A percentile compares a stretch with the other conserved stretches of the same genome.
These are phyloP conservation scores for Epicampocera succincta DNA, from an alignment of 2,888 invertebrate species.

Conservation along the genomic window DNA sequence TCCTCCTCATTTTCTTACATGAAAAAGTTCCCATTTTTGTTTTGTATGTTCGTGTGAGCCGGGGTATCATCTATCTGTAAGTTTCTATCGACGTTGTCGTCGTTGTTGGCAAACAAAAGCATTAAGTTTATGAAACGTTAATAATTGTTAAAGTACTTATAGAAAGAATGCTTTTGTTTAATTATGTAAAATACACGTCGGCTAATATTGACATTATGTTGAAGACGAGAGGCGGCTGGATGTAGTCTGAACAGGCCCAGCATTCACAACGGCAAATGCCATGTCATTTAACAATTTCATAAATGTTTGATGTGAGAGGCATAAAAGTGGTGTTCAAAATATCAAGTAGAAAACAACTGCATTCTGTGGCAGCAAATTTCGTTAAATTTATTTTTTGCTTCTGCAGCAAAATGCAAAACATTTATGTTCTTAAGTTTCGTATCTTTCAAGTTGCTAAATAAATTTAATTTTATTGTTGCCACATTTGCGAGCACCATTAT, in stretches of 20 bases:
- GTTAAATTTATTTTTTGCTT: no score
- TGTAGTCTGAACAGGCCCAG: not conserved
- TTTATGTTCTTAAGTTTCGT: no score
- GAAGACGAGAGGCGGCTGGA: not conserved
- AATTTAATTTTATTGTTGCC: no score
- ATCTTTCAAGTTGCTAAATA: no score
- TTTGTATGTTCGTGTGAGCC: not conserved
- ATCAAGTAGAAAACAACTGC: no score
- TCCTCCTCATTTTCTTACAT: not conserved
- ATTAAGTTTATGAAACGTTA: constrained; percentile 65
- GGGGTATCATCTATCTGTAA: not conserved
- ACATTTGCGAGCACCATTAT: no score
- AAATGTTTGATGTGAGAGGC: not conserved
- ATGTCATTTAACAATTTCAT: constrained; percentile 22
- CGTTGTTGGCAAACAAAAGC: constrained; percentile 61
- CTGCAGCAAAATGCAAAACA: no score
- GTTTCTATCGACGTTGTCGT: constrained; percentile 23
- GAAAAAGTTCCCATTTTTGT: not conserved
- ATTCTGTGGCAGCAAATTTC: no score
- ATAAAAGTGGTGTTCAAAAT: no score
- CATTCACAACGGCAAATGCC: not conserved
- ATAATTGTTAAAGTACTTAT: constrained; percentile 65
- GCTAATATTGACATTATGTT: constrained; percentile 57
- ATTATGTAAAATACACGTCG: constrained; percentile 62
- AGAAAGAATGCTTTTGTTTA: constrained; percentile 65